Conservation (phyloP, 2,113 vertebrate genomes). For the Chionis minor region DNA sequence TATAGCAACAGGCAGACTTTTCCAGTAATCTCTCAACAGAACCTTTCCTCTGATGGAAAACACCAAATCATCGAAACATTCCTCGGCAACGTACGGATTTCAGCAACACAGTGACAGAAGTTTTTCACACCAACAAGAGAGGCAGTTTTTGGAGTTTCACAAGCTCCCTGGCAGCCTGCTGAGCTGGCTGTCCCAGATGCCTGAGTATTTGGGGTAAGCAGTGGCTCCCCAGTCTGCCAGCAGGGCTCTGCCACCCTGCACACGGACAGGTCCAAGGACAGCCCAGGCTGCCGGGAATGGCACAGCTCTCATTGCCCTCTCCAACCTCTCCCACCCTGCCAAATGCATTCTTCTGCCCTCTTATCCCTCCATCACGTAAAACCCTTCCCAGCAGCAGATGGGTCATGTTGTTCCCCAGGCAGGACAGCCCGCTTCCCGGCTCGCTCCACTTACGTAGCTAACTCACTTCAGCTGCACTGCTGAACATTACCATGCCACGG, state of each 20-base stretch:
- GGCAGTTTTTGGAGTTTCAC: not conserved
- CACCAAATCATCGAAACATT: not conserved
- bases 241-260: not conserved
- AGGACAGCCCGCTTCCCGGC: rapidly evolving
- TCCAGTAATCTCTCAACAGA: not conserved
- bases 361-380: not conserved
- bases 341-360: not conserved
- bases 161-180: not conserved
- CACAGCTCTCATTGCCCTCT: not conserved
- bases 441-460: rapidly evolving
- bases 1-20: not conserved
- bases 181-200: not conserved
- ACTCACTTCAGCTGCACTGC: not conserved
- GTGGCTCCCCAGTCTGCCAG: not conserved
- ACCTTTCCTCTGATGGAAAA: not conserved
- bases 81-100: not conserved
- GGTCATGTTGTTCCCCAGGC: not conserved
- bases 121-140: not conserved
- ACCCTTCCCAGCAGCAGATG: not conserved
- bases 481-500: not conserved
- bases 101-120: not conserved
- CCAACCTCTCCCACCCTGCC: not conserved
- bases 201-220: not conserved
- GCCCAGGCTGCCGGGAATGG: not conserved
- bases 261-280: not conserved